These are phyloP conservation scores for Coregonus suidteri DNA, from an alignment of 2,797 vertebrate genomes.

Conservation along the genomic window DNA sequence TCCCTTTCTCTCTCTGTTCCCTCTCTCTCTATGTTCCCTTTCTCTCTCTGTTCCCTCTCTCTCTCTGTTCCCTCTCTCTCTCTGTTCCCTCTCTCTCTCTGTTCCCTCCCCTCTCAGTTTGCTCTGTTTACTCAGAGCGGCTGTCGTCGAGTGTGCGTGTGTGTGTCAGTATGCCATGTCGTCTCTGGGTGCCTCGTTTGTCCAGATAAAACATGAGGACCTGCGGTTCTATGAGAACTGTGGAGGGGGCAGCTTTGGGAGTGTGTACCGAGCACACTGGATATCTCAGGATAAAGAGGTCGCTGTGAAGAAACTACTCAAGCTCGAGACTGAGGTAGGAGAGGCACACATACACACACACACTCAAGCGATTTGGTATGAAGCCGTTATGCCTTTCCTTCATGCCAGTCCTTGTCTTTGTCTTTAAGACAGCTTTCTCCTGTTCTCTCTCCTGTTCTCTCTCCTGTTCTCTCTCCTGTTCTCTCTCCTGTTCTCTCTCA, in stretches of 20 bases:
- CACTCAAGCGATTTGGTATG: background rate
- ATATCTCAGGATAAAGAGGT: slow-evolving; percentile 96
- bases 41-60: too few species aligned
- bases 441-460: too few species aligned
- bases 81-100: too few species aligned
- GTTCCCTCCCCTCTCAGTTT: slow-evolving; percentile 14
- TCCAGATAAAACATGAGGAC: slow-evolving; percentile 97
- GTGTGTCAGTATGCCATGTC: slow-evolving; percentile 87
- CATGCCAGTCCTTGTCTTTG: too few species aligned
- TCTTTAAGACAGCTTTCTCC: too few species aligned
- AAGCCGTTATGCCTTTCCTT: too few species aligned
- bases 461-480: too few species aligned
- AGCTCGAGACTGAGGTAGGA: slow-evolving; percentile 95
- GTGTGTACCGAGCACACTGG: slow-evolving; percentile 95
- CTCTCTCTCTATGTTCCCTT: too few species aligned
- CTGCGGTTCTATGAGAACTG: slow-evolving; percentile 97
- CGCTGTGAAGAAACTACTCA: slow-evolving; percentile 96
- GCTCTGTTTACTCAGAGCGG: slow-evolving; percentile 30
- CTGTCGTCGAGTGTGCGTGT: slow-evolving; percentile 30
- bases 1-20: too few species aligned
- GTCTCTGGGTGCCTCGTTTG: slow-evolving; percentile 96
- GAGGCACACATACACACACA: background rate
- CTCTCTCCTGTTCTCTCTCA: too few species aligned
- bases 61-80: too few species aligned
- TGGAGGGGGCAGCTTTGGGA: slow-evolving; percentile 95